Base-by-base conservation (phyloP, 2,797 vertebrate genomes). In the Enteromius argenteus region DNA sequence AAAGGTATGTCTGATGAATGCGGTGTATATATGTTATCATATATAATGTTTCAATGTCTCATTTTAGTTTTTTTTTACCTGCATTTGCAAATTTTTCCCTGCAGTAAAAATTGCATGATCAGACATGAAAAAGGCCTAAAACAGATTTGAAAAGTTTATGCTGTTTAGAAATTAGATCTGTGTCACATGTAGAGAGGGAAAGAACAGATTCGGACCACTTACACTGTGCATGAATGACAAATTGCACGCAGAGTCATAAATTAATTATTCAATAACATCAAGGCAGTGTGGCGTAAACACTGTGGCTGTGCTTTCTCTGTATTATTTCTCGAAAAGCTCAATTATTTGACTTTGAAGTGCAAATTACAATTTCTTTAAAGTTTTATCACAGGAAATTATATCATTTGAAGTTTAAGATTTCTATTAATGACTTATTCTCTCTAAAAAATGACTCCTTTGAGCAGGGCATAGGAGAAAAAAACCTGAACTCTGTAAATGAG, bases 401-500 rank as follows among this genome's bases (percentile, higher is more conserved):
- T 68, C n/a, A 69, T 80, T 80, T 80, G 35, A 64, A 73, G 68
- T 81, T 62, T 32, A 42, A 51, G 35, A n/a, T 49, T 39, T 83
- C 27, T 46, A 44, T 62, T 73, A 46, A 46, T 60, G 2, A 64
- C 17, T 27, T 37, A 51, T 37, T 74, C 30, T 74, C 11, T 66
- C 13, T 73, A 58, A 44, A 42, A 49, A 74, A 82, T 66, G 44
- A 19, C 42, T 82, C n/a, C 1, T 76, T 69, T 77, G 30, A 62
- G 53, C 79, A 95, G 95, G 93, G 91, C 74, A 90, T 92, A 60
- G 92, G 88, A 44, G 79, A 90, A 72, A 94, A 95, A 73, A 95
- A 96, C 19, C 82, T 95, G 83, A 96, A 96, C 87, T 95, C 95
- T 64, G 94, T 95, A 46, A 95, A 96, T 85, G 95, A 96, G 87